Conservation (phyloP, 2,888 invertebrate species). For the Lymantria dispar region DNA sequence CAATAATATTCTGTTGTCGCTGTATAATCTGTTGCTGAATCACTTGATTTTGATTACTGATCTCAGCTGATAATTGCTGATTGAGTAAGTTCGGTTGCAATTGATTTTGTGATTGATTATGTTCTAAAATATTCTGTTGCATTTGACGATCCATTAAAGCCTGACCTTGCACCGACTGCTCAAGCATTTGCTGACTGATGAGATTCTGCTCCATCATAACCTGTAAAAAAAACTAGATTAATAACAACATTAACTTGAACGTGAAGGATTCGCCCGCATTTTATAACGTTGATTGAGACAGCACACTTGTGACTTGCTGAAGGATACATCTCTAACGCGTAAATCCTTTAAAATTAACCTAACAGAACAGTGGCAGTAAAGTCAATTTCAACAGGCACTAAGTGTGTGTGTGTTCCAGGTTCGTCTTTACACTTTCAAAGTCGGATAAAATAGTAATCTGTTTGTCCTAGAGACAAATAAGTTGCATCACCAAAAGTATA, state of each 20-base stretch:
- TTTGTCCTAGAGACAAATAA: too few species aligned
- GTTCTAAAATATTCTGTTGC: conserved; percentile 55
- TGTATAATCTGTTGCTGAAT: conserved; percentile 80
- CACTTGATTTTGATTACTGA: conserved; percentile 72
- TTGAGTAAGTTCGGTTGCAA: conserved; percentile 57
- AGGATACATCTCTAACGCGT: too few species aligned
- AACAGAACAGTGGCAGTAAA: too few species aligned
- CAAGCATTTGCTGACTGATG: conserved; percentile 71
- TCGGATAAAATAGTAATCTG: too few species aligned
- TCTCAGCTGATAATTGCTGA: conserved; percentile 66
- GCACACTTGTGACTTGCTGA: too few species aligned
- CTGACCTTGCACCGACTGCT: conserved; percentile 64
- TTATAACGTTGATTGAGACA: too few species aligned
- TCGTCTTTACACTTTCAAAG: too few species aligned
- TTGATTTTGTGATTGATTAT: conserved; percentile 52
- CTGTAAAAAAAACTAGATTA: conserved; percentile 26
- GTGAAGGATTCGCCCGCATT: too few species aligned
- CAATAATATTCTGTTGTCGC: conserved; percentile 71
- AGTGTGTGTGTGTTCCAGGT: too few species aligned
- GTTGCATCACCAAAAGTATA: too few species aligned
- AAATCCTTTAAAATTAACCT: too few species aligned
- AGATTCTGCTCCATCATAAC: conserved; percentile 75
- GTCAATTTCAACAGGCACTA: too few species aligned
- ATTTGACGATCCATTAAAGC: conserved; percentile 60
- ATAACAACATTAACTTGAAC: not conserved